Evolutionary conservation across 2,888 invertebrate species (phyloP), one percentile per base, ranked within the genome.

Genomic region (Lymantria dispar): DNA sequence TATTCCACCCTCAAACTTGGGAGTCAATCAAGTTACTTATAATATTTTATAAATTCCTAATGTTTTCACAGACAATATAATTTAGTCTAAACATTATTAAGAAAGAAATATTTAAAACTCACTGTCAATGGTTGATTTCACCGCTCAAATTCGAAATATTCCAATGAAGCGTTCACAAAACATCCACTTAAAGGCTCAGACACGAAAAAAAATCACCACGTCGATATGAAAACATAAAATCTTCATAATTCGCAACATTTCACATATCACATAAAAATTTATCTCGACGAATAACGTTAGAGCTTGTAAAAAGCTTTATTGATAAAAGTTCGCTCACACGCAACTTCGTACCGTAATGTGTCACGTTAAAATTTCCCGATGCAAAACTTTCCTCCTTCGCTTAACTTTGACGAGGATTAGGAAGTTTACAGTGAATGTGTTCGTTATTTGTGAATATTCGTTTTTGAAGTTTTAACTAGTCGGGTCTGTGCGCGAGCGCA

Each of bases 161-260:
- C 46, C 48, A 43, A 53, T 44, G 59, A 64, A 72, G 64, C 65
- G 63, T 70, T 72, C 78, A 76, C 75, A 76, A 80, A n/a, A 80
- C 70, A 74, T 75, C 70, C 80, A 78, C 78, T 76, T 72, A 64
- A 60, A 58, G 64, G 60, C 71, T 78, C 62, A 76, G 63, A 66
- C 79, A 83, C 83, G 72, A 65, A 69, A 77, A 76, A 71, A 78
- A 83, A 82, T 74, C 84, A 85, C 83, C 68, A 75, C 66, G 68
- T 69, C 68, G 70, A 72, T 72, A 74, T 71, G 62, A 66, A 76
- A 79, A 77, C 74, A 72, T 68, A 64, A 74, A 76, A 83, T 78
- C 74, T 74, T 69, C 83, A 82, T 82, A 77, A 82, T 78, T 76
- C 68, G 70, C 72, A 77, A 78, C 86, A 88, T 81, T 85, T 85